Evolutionary conservation across 2,113 vertebrate species (phyloP), one percentile per base, ranked within the genome.

Genomic region (Salvelinus fontinalis): DNA sequence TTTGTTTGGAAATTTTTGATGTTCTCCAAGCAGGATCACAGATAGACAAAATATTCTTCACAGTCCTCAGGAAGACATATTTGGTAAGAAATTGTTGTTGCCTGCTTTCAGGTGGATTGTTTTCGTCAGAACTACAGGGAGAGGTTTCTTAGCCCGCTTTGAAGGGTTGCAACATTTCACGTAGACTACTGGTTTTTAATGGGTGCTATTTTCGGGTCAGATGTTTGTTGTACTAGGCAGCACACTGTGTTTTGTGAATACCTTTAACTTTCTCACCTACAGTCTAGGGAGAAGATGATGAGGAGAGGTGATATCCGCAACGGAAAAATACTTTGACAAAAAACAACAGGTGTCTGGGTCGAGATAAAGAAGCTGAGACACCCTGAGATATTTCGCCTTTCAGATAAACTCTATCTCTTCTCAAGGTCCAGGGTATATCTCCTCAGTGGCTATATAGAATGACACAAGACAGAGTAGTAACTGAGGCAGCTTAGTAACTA

Each of bases 51-150:
- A 31, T 18, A 31, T 31, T 60, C 73, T 54, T 51, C 18, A 80
- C 81, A 83, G 84, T 54, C 60, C 65, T 22, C 64, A 66, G 2
- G n/a, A 79, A 34, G 26, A 73, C 60, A 44, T 75, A 75, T 44
- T 26, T 77, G 83, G 86, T 86, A 77, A 87, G 87, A 64, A 68
- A 59, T 66, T 31, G 9, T 5, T 27, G 4, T 74, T 72, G 22
- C 22, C 65, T 31, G 34, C 34, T 20, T 7, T 29, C 16, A 27
- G 29, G 66, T 31, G 66, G 16, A 34, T 29, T 31, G 26, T 39
- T 31, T 34, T 67, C 5, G 2, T 62, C 20, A 2, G n/a, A 62
- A 62, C n/a, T 24, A 62, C 59, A 62, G 59, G 59, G 9, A 62
- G 59, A 62, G n/a, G 66, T 8, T 18, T 54, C 12, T 54, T 54